Evolutionary conservation across 2,888 invertebrate species (phyloP), one percentile per base, ranked within the genome.

Genomic region (Zygothrica quintamaculata): DNA sequence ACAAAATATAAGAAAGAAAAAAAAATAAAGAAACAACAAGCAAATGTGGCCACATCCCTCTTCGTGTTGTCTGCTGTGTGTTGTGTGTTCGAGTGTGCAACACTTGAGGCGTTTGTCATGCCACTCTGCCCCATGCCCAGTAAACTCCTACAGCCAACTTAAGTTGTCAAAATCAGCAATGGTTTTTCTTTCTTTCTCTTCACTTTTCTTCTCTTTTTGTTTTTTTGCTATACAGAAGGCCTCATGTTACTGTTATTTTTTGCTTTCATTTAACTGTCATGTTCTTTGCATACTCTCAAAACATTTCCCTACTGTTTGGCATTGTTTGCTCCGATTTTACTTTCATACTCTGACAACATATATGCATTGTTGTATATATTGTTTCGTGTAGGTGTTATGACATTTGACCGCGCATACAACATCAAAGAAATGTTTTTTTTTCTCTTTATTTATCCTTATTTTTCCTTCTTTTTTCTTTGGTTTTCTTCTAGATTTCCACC

Each of bases 141-240:
- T 6, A 36, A 18, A 13, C 39, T 50, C 31, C 55, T 64, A 46
- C 70, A 53, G 55, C 58, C 72, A 65, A 85, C 84, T 76, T 74
- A 74, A 75, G 71, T 72, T 87, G 87, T 87, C 84, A 88, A 76
- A 86, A 82, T 87, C 82, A 88, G 82, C 77, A 69, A 69, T 65
- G n/a, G 66, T 69, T 62, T 69, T 64, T 65, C 29, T 31, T 47
- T 42, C 50, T 22, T n/a, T n/a, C n/a, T n/a, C n/a, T n/a, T n/a
- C n/a, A n/a, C n/a, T n/a, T n/a, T n/a, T n/a, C n/a, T n/a, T n/a
- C n/a, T n/a, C n/a, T n/a, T n/a, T n/a, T n/a, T n/a, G n/a, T n/a
- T n/a, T n/a, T n/a, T n/a, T n/a, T n/a, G n/a, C 44, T 43, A 50
- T 25, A 51, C 39, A 18, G 47, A 53, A n/a, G 48, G 48, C 37